These are phyloP conservation scores for Eulithis testata DNA, from an alignment of 2,888 invertebrate genomes.

Conservation along the genomic window DNA sequence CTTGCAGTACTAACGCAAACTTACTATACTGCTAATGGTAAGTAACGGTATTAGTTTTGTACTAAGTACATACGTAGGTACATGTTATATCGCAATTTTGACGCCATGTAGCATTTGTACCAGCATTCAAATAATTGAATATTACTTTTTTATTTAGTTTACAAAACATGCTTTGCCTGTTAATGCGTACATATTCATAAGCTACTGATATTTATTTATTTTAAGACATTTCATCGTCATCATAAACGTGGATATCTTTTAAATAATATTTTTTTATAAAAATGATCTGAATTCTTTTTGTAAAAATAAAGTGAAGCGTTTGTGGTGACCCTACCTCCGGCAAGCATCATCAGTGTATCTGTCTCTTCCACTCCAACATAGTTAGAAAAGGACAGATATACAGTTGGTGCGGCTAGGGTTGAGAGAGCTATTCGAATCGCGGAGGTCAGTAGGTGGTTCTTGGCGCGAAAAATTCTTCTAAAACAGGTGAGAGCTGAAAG, in stretches of 20 bases:
- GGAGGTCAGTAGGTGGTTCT: slow-evolving; percentile 15
- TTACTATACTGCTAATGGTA: slow-evolving; percentile 22
- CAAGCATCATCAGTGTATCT: slow-evolving; percentile 9
- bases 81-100: neutral
- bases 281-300: no score
- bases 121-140: neutral
- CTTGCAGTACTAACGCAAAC: slow-evolving; percentile 22
- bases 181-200: slow-evolving; percentile 39
- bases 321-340: slow-evolving; percentile 12
- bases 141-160: slow-evolving; percentile 13
- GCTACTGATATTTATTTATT: slow-evolving; percentile 5
- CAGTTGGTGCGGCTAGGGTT: slow-evolving; percentile 15
- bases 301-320: neutral
- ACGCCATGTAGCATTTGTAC: neutral
- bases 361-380: slow-evolving; percentile 17
- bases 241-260: slow-evolving; percentile 7
- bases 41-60: neutral
- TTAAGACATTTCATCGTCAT: slow-evolving; percentile 9
- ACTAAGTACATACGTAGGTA: no score
- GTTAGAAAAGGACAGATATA: slow-evolving; percentile 24
- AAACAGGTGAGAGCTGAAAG: slow-evolving; percentile 24
- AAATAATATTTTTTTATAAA: no score
- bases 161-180: slow-evolving; percentile 57
- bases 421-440: slow-evolving; percentile 20
- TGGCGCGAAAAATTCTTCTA: slow-evolving; percentile 23